Conservation (phyloP, 37 sponge, comb jelly and placozoan genomes). For the Haliclona indistincta region DNA sequence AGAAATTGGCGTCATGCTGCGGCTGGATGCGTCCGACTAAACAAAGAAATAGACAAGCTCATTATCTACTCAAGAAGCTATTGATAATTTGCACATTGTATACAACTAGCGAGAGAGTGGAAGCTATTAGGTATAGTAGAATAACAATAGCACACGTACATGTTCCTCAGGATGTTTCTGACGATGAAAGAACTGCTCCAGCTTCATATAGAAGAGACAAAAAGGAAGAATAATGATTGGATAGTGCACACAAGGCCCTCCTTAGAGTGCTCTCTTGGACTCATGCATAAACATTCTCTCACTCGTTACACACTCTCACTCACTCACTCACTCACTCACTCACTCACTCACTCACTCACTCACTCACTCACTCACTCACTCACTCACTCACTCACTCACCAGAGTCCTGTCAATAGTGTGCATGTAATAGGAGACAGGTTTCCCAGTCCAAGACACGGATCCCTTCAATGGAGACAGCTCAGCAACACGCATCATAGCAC, state of each 20-base stretch:
- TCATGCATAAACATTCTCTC: no score
- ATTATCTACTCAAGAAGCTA: background rate
- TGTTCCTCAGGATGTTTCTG: constrained; percentile 65
- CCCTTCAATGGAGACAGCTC: constrained; percentile 85
- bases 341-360: constrained; percentile 6
- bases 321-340: no score
- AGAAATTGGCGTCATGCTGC: background rate
- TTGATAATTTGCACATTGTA: background rate
- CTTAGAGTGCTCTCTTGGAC: no score
- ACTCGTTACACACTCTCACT: no score
- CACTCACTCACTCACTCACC: constrained; percentile 14
- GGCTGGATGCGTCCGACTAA: constrained; percentile 52
- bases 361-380: constrained; percentile 3
- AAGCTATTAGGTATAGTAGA: background rate
- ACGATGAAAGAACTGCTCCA: constrained; percentile 54
- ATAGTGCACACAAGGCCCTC: no score
- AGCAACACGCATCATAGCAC: constrained; percentile 87
- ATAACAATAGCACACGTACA: constrained; percentile 3
- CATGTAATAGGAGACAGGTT: constrained; percentile 93
- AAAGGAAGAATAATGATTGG: background rate
- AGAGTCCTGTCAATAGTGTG: constrained; percentile 87
- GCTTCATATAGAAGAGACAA: background rate
- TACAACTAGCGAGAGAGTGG: background rate
- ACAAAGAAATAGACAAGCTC: background rate
- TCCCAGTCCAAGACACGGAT: constrained; percentile 93